These are phyloP conservation scores for Malaclemys terrapin DNA, from an alignment of 2,113 vertebrate species.

Conservation along the genomic window DNA sequence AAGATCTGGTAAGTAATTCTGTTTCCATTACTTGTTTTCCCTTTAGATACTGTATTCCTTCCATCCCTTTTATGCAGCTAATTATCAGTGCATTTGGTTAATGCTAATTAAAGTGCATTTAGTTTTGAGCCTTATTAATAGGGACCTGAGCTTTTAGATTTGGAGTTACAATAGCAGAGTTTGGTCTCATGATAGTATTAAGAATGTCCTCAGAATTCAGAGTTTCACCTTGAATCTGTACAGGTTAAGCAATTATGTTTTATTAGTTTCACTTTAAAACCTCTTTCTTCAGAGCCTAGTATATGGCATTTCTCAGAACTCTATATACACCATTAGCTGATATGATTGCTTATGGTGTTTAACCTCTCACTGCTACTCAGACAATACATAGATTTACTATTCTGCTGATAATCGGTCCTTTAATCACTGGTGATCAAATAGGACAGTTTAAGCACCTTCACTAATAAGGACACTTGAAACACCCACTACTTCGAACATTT, in stretches of 20 bases:
- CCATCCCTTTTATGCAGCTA: constrained; percentile 5
- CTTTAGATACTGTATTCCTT: neutral
- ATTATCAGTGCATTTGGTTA: constrained; percentile 11
- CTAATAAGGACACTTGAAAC: constrained; percentile 43
- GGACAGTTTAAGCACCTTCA: constrained; percentile 13
- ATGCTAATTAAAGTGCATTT: neutral
- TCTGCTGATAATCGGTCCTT: neutral
- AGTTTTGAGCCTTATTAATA: neutral
- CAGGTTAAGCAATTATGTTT: constrained; percentile 10
- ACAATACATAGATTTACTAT: neutral
- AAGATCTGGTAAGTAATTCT: neutral
- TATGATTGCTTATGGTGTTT: neutral
- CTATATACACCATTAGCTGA: neutral
- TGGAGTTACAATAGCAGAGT: rapidly evolving
- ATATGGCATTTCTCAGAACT: neutral
- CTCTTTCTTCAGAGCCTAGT: neutral
- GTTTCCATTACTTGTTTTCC: constrained; percentile 28
- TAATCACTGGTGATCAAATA: neutral
- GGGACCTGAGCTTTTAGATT: neutral
- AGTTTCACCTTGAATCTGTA: constrained; percentile 29
- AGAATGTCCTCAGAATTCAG: neutral
- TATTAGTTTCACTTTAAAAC: constrained; percentile 11
- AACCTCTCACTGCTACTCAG: constrained; percentile 4
- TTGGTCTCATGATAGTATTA: rapidly evolving
- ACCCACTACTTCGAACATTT: constrained; percentile 5